Evolutionary conservation across 2,113 vertebrate genomes (phyloP), one percentile per base, ranked within the genome.

Genomic region (Mohoua ochrocephala): DNA sequence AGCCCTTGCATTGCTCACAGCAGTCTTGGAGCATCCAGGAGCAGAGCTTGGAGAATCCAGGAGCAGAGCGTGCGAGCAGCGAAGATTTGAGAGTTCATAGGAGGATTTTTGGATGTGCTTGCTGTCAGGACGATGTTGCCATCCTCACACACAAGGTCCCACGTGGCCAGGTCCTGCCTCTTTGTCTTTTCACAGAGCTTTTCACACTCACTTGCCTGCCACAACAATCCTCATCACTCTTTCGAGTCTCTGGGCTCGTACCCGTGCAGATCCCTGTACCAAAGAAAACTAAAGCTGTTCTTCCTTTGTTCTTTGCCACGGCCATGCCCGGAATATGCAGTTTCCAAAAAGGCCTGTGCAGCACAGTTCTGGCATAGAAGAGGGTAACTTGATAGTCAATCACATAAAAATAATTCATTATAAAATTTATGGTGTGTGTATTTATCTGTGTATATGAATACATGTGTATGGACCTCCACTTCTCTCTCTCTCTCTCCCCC

Each of bases 21-120:
- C 13, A 57, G 49, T 2, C 17, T 47, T 31, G 42, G 47, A 53
- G 41, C 23, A 45, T 18, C 37, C 57, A 54, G 13, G 28, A 63
- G 61, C 27, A 64, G 61, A 64, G 3, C 20, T 45, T 28, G 45
- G 44, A 39, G 26, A 11, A 33, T 8, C 33, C 49, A 52, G 27
- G 39, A 45, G 31, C 14, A 52, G 47, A 68, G 35, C 0, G 0
- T 50, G 42, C 0, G 0, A 93, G 44, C 76, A 52, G 35, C 2
- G 7, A 75, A 91, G 20, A 15, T 65, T 4, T 13, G 8, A 54
- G 60, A 67, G 73, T 35, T 82, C 65, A 35, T 0, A 31, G 41
- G 16, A 85, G 57, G 76, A 87, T 56, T 89, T 90, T 87, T 28
- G 52, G 52, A 54, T 26, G 16, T 54, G 4, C 31, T 80, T 59